Evolutionary conservation across 2,797 vertebrate species (phyloP), one percentile per base, ranked within the genome.

Genomic region (Gallinago solitaria): DNA sequence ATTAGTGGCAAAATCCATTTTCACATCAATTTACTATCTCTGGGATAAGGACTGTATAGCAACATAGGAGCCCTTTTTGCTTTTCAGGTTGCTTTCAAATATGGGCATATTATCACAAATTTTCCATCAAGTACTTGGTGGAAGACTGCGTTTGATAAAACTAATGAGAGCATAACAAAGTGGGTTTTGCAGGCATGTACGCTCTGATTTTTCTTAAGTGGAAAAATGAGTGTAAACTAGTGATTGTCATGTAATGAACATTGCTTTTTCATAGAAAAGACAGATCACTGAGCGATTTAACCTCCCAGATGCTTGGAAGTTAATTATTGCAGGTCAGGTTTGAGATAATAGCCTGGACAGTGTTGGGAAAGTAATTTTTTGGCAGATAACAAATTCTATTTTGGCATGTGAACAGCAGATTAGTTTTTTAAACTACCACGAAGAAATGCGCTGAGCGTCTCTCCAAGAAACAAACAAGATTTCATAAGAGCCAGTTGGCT

Each of bases 261-360:
- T 69, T 78, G 25, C 28, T 69, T 95, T 59, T 86, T 24, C 17
- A n/a, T 54, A 83, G 67, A 75, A 87, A 45, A 41, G 27, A 57
- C 41, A 71, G 35, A 71, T 32, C 39, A 53, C 54, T 16, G 17
- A 89, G 61, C 54, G 54, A 70, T 90, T 82, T 95, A 92, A 94
- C 85, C 77, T 94, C 95, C 97, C 93, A 85, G 50, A 89, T 97
- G 78, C 83, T 87, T 71, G 63, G 39, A 92, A 92, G 28, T 83
- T 91, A 88, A 93, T 88, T 93, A 84, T 51, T 93, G 77, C 74
- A 88, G 93, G 94, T 97, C 96, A 97, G 91, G 20, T 85, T 94
- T 97, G 95, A 97, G 95, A 90, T 97, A 96, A 97, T 80, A 88
- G 94, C 76, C 91, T 96, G 89, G 93, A 92, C 92, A 96, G 59